Base-by-base conservation (phyloP, 1,140 invertebrate genomes). In the Drosophila azteca region DNA sequence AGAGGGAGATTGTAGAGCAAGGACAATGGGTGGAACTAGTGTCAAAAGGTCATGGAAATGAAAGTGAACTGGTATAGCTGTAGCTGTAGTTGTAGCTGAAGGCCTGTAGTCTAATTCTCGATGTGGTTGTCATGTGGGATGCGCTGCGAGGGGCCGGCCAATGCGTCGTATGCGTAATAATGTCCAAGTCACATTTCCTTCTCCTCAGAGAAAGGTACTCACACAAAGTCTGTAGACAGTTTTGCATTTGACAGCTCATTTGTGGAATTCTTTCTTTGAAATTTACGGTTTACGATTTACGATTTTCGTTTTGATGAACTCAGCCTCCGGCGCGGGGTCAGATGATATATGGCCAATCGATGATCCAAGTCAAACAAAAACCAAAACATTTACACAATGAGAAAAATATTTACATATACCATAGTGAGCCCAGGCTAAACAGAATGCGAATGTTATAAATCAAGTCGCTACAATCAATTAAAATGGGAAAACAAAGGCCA, bases 341-440 rank as follows among this genome's bases (percentile, higher is more conserved):
- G 17, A 74, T 74, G 70, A 74, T 74, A 65, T 74, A 74, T 74
- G 60, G 31, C 53, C 48, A 65, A 74, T 74, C 71, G 71, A 74
- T 74, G 53, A 64, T 41, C 61, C 5, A 55, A 71, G 70, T 31
- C 51, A 48, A 58, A 65, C 60, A 73, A 26, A 48, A 48, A 48
- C 59, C 20, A 64, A 58, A 46, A 46, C 69, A 74, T 74, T 65
- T 74, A 65, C 48, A 74, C 71, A 74, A 74, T 74, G 59, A 74
- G 58, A 65, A 63, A 65, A 65, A 41, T 64, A 48, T 58, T 67
- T 57, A 51, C 24, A 45, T 50, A 64, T 58, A 70, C 29, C 22
- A 13, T 24, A 35, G 11, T 8, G 17, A 43, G 22, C n/a, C 3
- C 3, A 8, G 17, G 43, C 2, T 20, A 44, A 51, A 43, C 29